Base-by-base conservation (phyloP, 2,888 invertebrate species). In the Conistra vaccinii region DNA sequence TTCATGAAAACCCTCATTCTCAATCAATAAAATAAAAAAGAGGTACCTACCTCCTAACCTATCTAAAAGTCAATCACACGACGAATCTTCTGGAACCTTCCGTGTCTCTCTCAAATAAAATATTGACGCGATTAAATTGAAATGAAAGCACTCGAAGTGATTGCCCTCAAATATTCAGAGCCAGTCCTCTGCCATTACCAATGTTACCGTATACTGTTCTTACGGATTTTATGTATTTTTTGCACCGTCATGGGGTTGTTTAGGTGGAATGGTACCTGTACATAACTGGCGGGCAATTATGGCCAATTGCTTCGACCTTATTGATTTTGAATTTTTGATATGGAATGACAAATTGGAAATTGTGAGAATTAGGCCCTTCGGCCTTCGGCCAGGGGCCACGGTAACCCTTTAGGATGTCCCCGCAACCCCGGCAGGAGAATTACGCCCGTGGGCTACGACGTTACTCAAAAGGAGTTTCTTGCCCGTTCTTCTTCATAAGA, bases 101-200 rank as follows among this genome's bases (percentile, higher is more conserved):
- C 73, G 65, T 70, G 71, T 74, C 63, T 70, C 65, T 58, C 62
- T 63, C 73, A 57, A 81, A 85, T 87, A 85, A 85, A 87, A 85
- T 87, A 87, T 87, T 77, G 77, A 87, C 71, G 74, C 78, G 76
- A 76, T 84, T 85, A 79, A 85, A 83, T 76, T 84, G 84, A 84
- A 87, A 84, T 80, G 80, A 87, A 81, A 75, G 61, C 83, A 87
- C 87, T 86, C 78, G 39, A 60, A 72, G 65, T 72, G 86, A 87
- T 84, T 87, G 85, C 76, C 68, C 58, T 87, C 78, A 87, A 87
- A 87, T 85, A 87, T 87, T 87, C 83, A 87, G 76, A 14, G 63
- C 66, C 39, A 69, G 78, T 81, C 79, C 73, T 58, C 53, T 20
- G 48, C 76, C 65, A 77, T 86, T 85, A 83, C 67, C 69, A 51